These are phyloP conservation scores for Horisme vitalbata DNA, from an alignment of 2,888 invertebrate species.

Conservation along the genomic window DNA sequence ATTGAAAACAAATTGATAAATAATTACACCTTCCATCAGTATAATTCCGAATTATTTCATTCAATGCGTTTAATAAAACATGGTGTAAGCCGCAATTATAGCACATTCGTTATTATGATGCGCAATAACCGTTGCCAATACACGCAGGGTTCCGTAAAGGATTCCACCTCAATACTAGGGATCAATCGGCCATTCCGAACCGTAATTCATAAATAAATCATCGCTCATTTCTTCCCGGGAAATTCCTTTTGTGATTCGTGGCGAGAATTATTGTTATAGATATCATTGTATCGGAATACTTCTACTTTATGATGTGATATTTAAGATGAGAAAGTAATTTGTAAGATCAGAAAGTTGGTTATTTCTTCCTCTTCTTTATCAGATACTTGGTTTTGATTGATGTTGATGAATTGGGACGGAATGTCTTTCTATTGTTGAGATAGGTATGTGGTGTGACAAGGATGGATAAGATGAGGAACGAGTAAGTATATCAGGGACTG, in stretches of 20 bases:
- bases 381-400: too few species aligned
- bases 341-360: too few species aligned
- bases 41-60: too few species aligned
- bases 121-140: slow-evolving; percentile 19
- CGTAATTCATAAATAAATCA: slow-evolving; percentile 41
- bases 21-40: too few species aligned
- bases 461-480: too few species aligned
- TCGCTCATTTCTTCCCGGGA: slow-evolving; percentile 31
- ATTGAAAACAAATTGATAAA: too few species aligned
- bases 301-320: slow-evolving; percentile 1
- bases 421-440: too few species aligned
- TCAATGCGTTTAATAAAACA: too few species aligned
- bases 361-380: too few species aligned
- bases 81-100: slow-evolving; percentile 8
- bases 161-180: slow-evolving; percentile 20
- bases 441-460: too few species aligned
- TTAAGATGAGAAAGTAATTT: not conserved
- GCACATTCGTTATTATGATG: slow-evolving; percentile 23
- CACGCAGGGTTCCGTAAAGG: slow-evolving; percentile 10
- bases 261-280: slow-evolving; percentile 23
- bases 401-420: too few species aligned
- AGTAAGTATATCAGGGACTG: too few species aligned
- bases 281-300: slow-evolving; percentile 13
- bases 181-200: slow-evolving; percentile 28
- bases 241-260: slow-evolving; percentile 26